These are phyloP conservation scores for Agrotis puta DNA, from an alignment of 2,888 invertebrate species.

Conservation along the genomic window DNA sequence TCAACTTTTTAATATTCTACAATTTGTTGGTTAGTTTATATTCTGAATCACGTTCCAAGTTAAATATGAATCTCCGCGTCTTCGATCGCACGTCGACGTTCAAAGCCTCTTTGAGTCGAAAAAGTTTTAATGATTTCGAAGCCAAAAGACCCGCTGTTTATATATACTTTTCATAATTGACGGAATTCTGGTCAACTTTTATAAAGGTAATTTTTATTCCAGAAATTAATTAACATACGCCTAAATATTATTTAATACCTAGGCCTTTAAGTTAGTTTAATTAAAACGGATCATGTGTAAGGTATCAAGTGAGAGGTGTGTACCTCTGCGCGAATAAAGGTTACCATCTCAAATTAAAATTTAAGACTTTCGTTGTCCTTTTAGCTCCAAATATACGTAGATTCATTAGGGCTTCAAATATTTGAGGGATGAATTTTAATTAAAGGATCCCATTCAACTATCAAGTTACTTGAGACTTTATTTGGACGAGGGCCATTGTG, in stretches of 20 bases:
- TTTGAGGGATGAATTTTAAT: conserved; percentile 49
- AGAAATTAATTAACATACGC: conserved; percentile 37
- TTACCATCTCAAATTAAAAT: conserved; percentile 43
- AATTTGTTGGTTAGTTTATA: conserved; percentile 44
- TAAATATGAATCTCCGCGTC: conserved; percentile 59
- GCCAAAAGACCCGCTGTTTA: conserved; percentile 57
- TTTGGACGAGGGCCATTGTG: conserved; percentile 38
- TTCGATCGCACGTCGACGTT: conserved; percentile 65
- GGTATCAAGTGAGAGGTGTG: conserved; percentile 45
- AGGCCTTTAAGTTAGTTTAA: conserved; percentile 16
- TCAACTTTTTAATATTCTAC: conserved; percentile 31
- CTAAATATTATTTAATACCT: conserved; percentile 22
- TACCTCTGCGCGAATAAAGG: conserved; percentile 16
- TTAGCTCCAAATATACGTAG: conserved; percentile 28
- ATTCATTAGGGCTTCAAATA: conserved; percentile 47
- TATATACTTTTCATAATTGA: conserved; percentile 58
- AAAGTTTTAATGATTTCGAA: conserved; percentile 80
- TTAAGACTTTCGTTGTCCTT: conserved; percentile 28
- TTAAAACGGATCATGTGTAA: conserved; percentile 14
- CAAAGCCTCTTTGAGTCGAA: conserved; percentile 68
- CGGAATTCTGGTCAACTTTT: conserved; percentile 52
- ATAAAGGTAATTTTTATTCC: conserved; percentile 37
- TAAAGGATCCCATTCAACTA: conserved; percentile 42
- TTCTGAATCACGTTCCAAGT: conserved; percentile 50
- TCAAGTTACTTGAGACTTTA: conserved; percentile 42